Percentiles rank a stretch among this genome's conserved stretches.
phyloP scores from a whole-genome alignment of 1,140 invertebrate species.

The Bombus superbus region DNA sequence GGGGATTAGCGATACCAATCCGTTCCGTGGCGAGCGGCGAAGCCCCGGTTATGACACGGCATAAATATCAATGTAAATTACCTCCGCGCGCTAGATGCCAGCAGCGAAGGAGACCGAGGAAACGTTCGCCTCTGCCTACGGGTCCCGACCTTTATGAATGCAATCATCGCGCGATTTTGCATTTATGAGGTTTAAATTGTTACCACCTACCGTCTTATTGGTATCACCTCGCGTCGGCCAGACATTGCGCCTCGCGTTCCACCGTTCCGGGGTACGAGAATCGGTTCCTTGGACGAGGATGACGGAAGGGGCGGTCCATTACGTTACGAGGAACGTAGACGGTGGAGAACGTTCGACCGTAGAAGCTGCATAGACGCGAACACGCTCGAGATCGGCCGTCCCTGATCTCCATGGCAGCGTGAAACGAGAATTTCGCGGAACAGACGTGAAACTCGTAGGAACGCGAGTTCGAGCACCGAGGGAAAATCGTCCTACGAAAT shows the following conservation, averaged over 20 bases:
- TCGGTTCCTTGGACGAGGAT: background rate
- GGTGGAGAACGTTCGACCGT: background rate
- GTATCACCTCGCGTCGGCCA: conserved; percentile 21
- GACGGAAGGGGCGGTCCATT: background rate
- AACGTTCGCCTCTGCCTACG: conserved; percentile 65
- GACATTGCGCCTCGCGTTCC: background rate
- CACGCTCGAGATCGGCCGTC: background rate
- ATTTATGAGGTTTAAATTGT: conserved; percentile 80
- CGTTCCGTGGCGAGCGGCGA: conserved; percentile 67
- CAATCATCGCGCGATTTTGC: conserved; percentile 80
- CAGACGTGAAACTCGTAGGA: background rate
- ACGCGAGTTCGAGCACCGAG: background rate
- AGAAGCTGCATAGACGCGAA: background rate
- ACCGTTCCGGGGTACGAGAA: background rate
- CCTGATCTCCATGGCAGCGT: conserved; percentile 1
- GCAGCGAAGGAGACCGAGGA: conserved; percentile 66
- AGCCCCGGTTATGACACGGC: conserved; percentile 81
- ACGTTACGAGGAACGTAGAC: background rate
- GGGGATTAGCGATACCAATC: conserved; percentile 82
- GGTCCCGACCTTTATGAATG: conserved; percentile 75
- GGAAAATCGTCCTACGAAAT: conserved; percentile 79
- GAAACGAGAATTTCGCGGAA: conserved; percentile 16
- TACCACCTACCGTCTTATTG: conserved; percentile 53
- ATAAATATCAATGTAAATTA: conserved; percentile 84
- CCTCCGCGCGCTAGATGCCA: conserved; percentile 59